Evolutionary conservation across 2,888 invertebrate genomes (phyloP), one percentile per base, ranked within the genome.

Genomic region (Xanthia togata): DNA sequence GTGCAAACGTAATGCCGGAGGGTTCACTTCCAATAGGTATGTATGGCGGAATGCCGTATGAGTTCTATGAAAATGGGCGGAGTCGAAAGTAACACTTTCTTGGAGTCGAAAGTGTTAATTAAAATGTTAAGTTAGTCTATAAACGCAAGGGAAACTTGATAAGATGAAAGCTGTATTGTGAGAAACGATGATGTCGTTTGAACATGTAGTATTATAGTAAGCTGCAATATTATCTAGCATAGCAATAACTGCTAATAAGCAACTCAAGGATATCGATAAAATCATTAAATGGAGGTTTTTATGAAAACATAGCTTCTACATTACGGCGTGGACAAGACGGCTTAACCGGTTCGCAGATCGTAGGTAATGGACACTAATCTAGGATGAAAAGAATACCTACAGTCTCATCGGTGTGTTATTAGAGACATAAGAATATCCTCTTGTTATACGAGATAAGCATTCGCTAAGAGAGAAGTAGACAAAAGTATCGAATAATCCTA

Each of bases 401-500:
- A 44, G 17, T 41, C n/a, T 60, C 31, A 63, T 31, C 47, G 41
- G 20, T 20, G 53, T 76, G 26, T 53, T 80, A 65, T 57, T 53
- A 76, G 50, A 59, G 62, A 67, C 44, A 47, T 67, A 44, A 64
- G 38, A 73, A 57, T 57, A 57, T 35, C 62, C 31, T 63, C 31
- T 63, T 26, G 38, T 68, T 57, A 63, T 38, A 75, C 50, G 12
- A 70, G 65, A 70, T 80, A 85, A 80, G 31, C 47, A 55, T 31
- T 31, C 60, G 50, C 65, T 65, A 67, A 74, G 64, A 80, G 68
- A 44, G 50, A 35, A 59, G 35, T 60, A 80, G 65, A 81, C 62
- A 78, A 70, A 84, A 57, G 53, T 71, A 73, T 73, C 47, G 38
- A 73, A 79, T 83, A 84, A 83, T 86, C 74, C 60, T 62, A 79